Base-by-base conservation (phyloP, 1,140 invertebrate species). In the Lutraria rhynchaena region DNA sequence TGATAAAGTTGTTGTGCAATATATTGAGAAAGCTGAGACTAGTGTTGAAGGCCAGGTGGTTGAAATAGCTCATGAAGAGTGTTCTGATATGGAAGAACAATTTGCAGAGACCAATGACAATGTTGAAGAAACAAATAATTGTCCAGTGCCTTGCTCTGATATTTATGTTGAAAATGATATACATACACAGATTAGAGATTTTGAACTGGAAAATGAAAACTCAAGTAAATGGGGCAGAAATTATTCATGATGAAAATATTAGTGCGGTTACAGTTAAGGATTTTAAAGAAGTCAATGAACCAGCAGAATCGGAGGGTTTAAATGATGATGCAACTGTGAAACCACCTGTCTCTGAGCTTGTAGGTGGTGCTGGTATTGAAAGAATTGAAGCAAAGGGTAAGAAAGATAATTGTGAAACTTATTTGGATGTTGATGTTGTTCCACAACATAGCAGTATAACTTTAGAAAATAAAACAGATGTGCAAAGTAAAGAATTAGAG, bases 1-100 rank as follows among this genome's bases (percentile, higher is more conserved):
- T 58, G n/a, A 41, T 44, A 51, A 53, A 70, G 67, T 51, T 22
- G 70, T 44, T 37, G 33, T 58, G 31, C 31, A 58, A 24, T 37
- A 29, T 11, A 37, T 58, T 5, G 22, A 73, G 24, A 24, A 73
- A 37, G 70, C 57, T 27, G 35, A 73, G 41, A 27, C 35, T 11
- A 58, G n/a, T 9, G 55, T 15, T 58, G 53, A 55, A 1, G 17
- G 33, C 24, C 3, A 58, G 19, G 33, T 57, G n/a, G n/a, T 71
- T 71, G 69, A 71, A 7, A 31, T 57, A 19, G 65, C 65, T 29
- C 7, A 29, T 3, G 69, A 71, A 31, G 69, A 31, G 57, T 49
- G 24, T 51, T 4, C 63, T 2, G 17, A 49, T 41, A 71, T 55
- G 4, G 49, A 22, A 37, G 37, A 41, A 29, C 31, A 13, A 35